phyloP scores from a whole-genome alignment of 1,140 invertebrate genomes.

The Magallana ariakensis region DNA sequence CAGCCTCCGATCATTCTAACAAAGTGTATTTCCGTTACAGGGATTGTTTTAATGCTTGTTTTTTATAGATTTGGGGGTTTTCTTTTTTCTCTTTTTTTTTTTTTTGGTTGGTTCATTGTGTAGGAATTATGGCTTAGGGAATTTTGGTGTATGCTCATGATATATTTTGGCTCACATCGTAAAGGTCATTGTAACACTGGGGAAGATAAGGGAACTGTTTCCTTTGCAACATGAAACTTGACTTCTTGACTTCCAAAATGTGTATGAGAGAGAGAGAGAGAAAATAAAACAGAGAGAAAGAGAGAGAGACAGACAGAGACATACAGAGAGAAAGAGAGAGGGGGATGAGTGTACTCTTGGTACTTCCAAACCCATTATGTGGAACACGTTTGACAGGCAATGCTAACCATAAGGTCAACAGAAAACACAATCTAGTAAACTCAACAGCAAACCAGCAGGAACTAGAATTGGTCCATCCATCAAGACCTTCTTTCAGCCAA shows the following conservation, averaged over 20 bases:
- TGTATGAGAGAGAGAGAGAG: not conserved
- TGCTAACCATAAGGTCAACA: too few species aligned
- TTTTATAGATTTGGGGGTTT: not conserved
- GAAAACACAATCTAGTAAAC: too few species aligned
- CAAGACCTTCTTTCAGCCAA: too few species aligned
- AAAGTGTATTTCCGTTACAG: slow-evolving; percentile 22
- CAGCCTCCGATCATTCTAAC: not conserved
- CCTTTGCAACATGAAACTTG: not conserved
- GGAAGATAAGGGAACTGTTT: not conserved
- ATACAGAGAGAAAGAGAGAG: not conserved
- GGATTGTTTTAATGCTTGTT: not conserved
- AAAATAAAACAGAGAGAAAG: not conserved
- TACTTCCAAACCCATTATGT: too few species aligned
- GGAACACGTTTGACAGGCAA: too few species aligned
- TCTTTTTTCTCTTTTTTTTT: not conserved
- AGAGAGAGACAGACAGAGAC: not conserved
- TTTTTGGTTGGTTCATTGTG: not conserved
- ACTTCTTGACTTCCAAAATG: too few species aligned
- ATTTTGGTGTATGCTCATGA: not conserved
- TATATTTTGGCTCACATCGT: not conserved
- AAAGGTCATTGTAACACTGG: slow-evolving; percentile 5
- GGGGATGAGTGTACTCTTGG: too few species aligned
- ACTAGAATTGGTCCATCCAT: too few species aligned
- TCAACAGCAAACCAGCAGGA: too few species aligned
- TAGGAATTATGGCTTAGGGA: not conserved